Evolutionary conservation across 2,888 invertebrate species (phyloP).

Genomic region (Platerodrilus igneus): DNA sequence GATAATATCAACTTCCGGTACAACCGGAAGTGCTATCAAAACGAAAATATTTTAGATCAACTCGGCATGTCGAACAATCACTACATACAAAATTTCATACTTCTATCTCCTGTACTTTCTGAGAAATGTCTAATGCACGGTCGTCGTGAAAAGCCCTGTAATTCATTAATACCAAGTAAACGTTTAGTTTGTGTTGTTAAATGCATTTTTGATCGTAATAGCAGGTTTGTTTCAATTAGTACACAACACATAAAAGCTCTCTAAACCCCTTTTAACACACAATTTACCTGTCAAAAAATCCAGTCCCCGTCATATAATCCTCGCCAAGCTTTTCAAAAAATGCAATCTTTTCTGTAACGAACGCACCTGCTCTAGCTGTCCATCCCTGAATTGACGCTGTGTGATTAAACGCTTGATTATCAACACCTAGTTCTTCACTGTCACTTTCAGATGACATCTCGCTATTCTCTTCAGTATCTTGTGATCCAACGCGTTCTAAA

Average conservation of each 20-base stretch:
- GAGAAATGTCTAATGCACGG: no score
- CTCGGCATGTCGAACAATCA: no score
- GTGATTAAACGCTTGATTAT: slow-evolving; percentile 45
- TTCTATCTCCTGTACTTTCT: no score
- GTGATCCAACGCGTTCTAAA: slow-evolving; percentile 63
- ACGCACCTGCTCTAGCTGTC: slow-evolving; percentile 76
- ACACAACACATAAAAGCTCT: neutral
- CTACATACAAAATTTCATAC: no score
- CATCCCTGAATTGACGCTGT: slow-evolving; percentile 54
- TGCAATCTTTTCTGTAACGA: slow-evolving; percentile 77
- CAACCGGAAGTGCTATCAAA: no score
- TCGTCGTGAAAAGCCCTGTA: no score
- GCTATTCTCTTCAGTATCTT: slow-evolving; percentile 51
- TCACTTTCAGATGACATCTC: slow-evolving; percentile 43
- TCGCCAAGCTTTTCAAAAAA: slow-evolving; percentile 62
- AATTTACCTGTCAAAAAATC: slow-evolving; percentile 50
- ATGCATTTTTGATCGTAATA: no score
- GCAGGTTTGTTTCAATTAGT: neutral
- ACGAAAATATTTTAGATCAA: no score
- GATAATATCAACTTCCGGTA: no score
- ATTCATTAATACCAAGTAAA: no score
- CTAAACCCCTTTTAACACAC: no score
- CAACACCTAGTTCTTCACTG: slow-evolving; percentile 37
- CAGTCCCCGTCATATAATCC: slow-evolving; percentile 43
- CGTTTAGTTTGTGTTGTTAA: no score